Evolutionary conservation across 2,888 invertebrate species (phyloP).

Genomic region (Synergus itoensis): DNA sequence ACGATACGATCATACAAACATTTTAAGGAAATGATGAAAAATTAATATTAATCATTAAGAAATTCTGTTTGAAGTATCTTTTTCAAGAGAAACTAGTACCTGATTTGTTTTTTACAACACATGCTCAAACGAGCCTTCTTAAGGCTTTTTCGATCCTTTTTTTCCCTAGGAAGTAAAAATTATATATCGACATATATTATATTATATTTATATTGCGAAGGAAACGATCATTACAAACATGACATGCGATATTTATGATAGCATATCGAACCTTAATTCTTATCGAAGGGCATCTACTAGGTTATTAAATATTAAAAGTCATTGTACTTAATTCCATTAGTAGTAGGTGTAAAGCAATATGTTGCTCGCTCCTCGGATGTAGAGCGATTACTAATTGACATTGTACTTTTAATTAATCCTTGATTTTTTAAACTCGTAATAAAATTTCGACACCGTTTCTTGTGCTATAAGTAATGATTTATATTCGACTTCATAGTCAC

Average conservation of each 20-base stretch:
- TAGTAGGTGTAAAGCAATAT: neutral
- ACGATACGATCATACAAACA: neutral
- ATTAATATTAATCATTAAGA: slow-evolving; percentile 14
- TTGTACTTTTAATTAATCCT: neutral
- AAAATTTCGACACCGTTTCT: neutral
- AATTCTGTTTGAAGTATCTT: neutral
- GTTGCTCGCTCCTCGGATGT: neutral
- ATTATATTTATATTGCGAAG: neutral
- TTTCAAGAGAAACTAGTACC: neutral
- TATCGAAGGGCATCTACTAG: slow-evolving; percentile 26
- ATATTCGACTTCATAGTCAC: neutral
- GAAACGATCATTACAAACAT: neutral
- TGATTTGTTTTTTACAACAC: too few species aligned
- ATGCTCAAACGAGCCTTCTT: too few species aligned
- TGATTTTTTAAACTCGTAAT: neutral
- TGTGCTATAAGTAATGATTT: neutral
- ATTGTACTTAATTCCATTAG: slow-evolving; percentile 17
- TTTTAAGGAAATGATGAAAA: neutral
- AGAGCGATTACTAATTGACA: slow-evolving; percentile 8
- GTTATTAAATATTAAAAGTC: slow-evolving; percentile 23
- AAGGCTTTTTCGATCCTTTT: too few species aligned
- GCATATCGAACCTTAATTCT: neutral
- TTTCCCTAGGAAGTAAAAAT: too few species aligned
- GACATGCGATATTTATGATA: slow-evolving; percentile 2
- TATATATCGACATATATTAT: neutral